Percentiles rank a stretch among this genome's conserved stretches.
Evolutionary conservation across 2,888 invertebrate species (phyloP).

Genomic region (Eristalinus sepulchralis): DNA sequence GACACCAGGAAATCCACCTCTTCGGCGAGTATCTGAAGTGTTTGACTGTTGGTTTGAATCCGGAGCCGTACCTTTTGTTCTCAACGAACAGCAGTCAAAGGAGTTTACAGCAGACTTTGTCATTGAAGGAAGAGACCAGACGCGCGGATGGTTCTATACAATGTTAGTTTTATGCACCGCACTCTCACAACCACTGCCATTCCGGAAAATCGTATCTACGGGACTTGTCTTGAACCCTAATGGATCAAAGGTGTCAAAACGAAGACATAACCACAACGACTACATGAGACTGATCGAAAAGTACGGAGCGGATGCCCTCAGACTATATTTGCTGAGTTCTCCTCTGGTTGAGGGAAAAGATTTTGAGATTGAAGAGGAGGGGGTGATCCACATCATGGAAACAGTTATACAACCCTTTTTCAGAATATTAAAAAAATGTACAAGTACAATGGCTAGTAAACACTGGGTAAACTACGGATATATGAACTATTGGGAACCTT

Average conservation of each 20-base stretch:
- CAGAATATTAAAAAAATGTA: slow-evolving; percentile 82
- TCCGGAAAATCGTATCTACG: slow-evolving; percentile 96
- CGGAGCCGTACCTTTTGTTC: slow-evolving; percentile 98
- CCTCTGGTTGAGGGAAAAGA: slow-evolving; percentile 97
- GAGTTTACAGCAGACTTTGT: slow-evolving; percentile 98
- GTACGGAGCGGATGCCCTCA: slow-evolving; percentile 96
- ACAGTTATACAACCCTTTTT: slow-evolving; percentile 97
- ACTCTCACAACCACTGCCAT: slow-evolving; percentile 94
- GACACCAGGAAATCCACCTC: slow-evolving; percentile 90
- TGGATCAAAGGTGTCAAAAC: slow-evolving; percentile 98
- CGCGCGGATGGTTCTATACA: slow-evolving; percentile 98
- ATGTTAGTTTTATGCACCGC: slow-evolving; percentile 95
- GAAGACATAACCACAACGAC: slow-evolving; percentile 98
- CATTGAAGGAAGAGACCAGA: slow-evolving; percentile 97
- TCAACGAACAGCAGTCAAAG: slow-evolving; percentile 89
- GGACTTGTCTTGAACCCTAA: slow-evolving; percentile 95
- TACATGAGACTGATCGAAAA: slow-evolving; percentile 92
- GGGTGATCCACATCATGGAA: slow-evolving; percentile 94
- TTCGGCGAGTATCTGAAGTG: slow-evolving; percentile 92
- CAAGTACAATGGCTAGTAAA: neutral
- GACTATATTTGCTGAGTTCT: slow-evolving; percentile 95
- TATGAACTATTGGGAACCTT: neutral
- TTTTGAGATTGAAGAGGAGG: slow-evolving; percentile 95
- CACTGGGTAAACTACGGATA: slow-evolving; percentile 81
- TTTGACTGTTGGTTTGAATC: slow-evolving; percentile 99